Conservation (phyloP, 2,113 vertebrate species). For the Sardina pilchardus region DNA sequence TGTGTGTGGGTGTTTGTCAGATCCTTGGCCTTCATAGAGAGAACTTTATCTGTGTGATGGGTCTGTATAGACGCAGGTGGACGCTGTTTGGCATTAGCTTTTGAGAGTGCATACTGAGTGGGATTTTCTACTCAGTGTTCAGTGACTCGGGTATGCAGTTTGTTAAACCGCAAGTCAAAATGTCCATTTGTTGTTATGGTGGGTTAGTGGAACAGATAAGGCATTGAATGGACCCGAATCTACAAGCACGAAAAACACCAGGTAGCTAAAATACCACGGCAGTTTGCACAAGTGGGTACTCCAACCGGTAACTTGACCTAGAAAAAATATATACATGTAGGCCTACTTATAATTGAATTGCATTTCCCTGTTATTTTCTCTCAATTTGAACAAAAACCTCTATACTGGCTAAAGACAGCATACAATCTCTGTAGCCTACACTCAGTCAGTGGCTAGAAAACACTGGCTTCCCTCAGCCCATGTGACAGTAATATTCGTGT, state of each 20-base stretch:
- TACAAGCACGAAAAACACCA: background rate
- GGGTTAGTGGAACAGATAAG: too few species aligned
- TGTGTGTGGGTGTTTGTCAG: too few species aligned
- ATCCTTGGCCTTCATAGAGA: too few species aligned
- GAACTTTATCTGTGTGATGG: too few species aligned
- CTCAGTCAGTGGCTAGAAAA: background rate
- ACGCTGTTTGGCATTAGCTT: background rate
- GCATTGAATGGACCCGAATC: too few species aligned
- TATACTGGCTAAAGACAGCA: background rate
- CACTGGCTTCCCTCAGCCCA: background rate
- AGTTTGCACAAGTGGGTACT: background rate
- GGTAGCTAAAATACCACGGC: background rate
- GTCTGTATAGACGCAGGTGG: too few species aligned
- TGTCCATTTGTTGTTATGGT: background rate
- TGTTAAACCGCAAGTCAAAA: background rate
- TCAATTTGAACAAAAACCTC: background rate
- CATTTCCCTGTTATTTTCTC: background rate
- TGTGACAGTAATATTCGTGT: background rate
- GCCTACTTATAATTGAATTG: background rate
- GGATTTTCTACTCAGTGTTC: background rate
- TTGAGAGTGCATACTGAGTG: background rate
- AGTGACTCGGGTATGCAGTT: background rate
- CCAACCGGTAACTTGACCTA: background rate
- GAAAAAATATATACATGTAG: background rate
- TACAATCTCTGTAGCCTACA: background rate